Evolutionary conservation across 2,797 vertebrate genomes (phyloP), one percentile per base, ranked within the genome.

Genomic region (Hybognathus amarus): DNA sequence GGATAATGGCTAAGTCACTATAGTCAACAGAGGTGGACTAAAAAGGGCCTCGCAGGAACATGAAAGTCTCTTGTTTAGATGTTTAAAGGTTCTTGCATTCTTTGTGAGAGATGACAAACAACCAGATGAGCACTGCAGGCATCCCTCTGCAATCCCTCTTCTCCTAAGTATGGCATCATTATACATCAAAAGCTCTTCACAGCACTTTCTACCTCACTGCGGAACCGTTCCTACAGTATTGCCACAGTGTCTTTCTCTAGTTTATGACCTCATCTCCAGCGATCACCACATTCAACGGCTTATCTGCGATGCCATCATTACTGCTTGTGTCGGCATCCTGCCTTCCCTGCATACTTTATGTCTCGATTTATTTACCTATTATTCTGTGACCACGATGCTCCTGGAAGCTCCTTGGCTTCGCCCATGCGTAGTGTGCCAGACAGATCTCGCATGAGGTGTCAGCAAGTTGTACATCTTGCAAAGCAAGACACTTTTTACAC

Each of bases 361-460:
- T 77, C 36, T 68, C 77, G 24, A 87, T 87, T 83, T 85, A 86
- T 88, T 88, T 78, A 83, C 66, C 80, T 80, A 86, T 86, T 88
- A 87, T 87, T 83, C 52, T 74, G 68, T n/a, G 52, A 33, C 80
- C 20, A 24, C 40, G 24, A 10, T 12, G 30, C 33, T 77, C 69
- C 75, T 33, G 83, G 52, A 82, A 79, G 27, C 54, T 77, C 61
- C 24, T 33, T 42, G 17, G 17, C 64, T 80, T 59, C 40, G 20
- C 54, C 45, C 15, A 73, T 47, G 71, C 80, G 74, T 54, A 82
- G 73, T 54, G 63, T 82, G 52, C 20, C 54, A n/a, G 15, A 77
- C 76, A 80, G 69, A 82, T 88, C 87, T 63, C 5, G 42, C 59
- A 40, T 61, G 80, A 84, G 69, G 77, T 54, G 30, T 88, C 85